Conservation (phyloP, 30 jellyfish, hydroid and myxozoan genomes). For the Hydra vulgaris region DNA sequence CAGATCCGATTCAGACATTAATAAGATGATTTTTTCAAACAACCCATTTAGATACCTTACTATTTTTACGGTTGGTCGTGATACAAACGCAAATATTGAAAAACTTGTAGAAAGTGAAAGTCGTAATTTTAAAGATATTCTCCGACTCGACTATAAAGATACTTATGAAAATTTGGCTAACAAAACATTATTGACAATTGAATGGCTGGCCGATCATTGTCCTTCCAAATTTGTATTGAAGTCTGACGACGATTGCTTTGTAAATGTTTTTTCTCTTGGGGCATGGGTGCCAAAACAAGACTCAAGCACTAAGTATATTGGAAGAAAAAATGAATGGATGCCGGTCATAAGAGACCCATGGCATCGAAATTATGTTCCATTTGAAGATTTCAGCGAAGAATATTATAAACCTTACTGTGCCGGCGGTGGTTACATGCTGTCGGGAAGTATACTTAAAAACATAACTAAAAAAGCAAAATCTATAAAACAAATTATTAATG, state of each 20-base stretch:
- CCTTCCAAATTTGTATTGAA: slow-evolving; percentile 60
- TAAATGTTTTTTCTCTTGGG: slow-evolving; percentile 40
- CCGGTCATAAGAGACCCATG: slow-evolving; percentile 90
- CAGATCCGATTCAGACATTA: slow-evolving; percentile 53
- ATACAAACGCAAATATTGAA: slow-evolving; percentile 38
- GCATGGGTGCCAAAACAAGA: slow-evolving; percentile 62
- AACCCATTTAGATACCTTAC: slow-evolving; percentile 39
- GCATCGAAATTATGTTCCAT: slow-evolving; percentile 84
- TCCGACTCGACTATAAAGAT: slow-evolving; percentile 69
- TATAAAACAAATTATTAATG: slow-evolving; percentile 73
- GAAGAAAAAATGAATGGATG: slow-evolving; percentile 62
- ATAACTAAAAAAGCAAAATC: slow-evolving; percentile 46
- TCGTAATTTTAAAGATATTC: slow-evolving; percentile 39
- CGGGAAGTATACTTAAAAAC: slow-evolving; percentile 48
- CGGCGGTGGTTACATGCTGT: slow-evolving; percentile 86
- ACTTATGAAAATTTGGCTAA: slow-evolving; percentile 64
- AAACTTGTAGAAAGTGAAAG: slow-evolving; percentile 42
- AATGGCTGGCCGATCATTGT: slow-evolving; percentile 90
- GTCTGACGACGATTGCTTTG: slow-evolving; percentile 95
- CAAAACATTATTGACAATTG: slow-evolving; percentile 75
- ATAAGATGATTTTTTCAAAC: slow-evolving; percentile 7
- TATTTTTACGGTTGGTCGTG: slow-evolving; percentile 69
- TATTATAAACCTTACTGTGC: slow-evolving; percentile 73
- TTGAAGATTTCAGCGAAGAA: slow-evolving; percentile 54
- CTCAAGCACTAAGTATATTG: slow-evolving; percentile 44